Base-by-base conservation (phyloP, 30 jellyfish, hydroid and myxozoan genomes). In the Cassiopea andromeda region DNA sequence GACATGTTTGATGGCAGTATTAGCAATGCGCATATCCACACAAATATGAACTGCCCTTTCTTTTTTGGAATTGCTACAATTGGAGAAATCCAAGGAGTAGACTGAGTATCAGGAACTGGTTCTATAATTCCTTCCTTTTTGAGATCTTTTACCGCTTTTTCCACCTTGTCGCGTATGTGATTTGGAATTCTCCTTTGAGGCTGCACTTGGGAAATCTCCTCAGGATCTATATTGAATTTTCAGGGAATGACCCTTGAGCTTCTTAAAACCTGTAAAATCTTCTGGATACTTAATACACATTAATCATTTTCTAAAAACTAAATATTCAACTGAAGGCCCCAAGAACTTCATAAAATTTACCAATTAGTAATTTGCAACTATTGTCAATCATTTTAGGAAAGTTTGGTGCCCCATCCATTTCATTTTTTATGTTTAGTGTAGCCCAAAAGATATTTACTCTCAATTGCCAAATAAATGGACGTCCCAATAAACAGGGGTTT, bases 11-110 rank as follows among this genome's bases (percentile, higher is more conserved):
- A 90, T 90, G 59, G 97, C 97, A 1, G 67, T 58, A 80, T 90
- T 90, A 12, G 94, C 93, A 0, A 75, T 78, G 10, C 94, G 85
- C 97, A 90, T 90, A 44, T 90, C 97, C 48, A 90, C 94, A 78
- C 97, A 90, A n/a, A 90, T 67, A 4, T 94, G 94, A 7, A 90
- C 82, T 5, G 45, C 57, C 45, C 89, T 73, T 90, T 91, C 73
- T 83, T 83, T 79, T 90, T 90, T 12, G 97, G 94, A 10, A 84
- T 91, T 1, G 60, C 50, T 6, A 74, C 97, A 2, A 90, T 45
- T 58, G 97, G 94, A 16, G 86, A 78, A 27, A 90, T 90, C 94
- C 94, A 90, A 10, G 90, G 75, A 5, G 97, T 81, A 7, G 87
- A 81, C 69, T 91, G 84, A 19, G 78, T 80, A 17, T 71, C 93